Evolutionary conservation across 2,113 vertebrate genomes (phyloP).

Genomic region (Leptobrachium ailaonicum): DNA sequence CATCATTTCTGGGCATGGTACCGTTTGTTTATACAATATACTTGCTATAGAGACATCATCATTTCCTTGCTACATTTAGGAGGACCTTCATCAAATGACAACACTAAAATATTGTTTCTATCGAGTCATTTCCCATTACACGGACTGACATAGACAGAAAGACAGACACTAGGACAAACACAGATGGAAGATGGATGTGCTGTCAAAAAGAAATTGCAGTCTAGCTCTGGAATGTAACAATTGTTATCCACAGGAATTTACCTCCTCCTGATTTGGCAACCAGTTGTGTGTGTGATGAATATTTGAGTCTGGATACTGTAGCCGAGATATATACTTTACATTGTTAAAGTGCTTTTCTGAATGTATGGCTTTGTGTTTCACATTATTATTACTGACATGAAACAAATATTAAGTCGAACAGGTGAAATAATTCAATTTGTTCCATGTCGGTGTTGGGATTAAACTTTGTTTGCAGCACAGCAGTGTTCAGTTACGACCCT

Average conservation of each 20-base stretch:
- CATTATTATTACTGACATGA: constrained; percentile 25
- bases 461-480: constrained; percentile 26
- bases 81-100: no score
- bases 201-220: background rate
- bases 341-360: background rate
- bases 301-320: background rate
- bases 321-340: background rate
- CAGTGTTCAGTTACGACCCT: constrained; percentile 7
- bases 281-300: background rate
- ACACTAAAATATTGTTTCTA: no score
- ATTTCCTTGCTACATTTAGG: no score
- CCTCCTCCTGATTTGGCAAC: background rate
- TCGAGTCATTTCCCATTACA: no score
- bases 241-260: constrained; percentile 1
- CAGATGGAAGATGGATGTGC: background rate
- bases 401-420: constrained; percentile 20
- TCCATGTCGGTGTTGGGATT: background rate
- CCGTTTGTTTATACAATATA: no score
- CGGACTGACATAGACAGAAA: background rate
- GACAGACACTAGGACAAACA: background rate
- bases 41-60: no score
- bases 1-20: no score
- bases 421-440: constrained; percentile 24
- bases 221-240: background rate
- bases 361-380: background rate